Evolutionary conservation across 2,888 invertebrate genomes (phyloP), one percentile per base, ranked within the genome.

Genomic region (Blastobasis lacticolella): DNA sequence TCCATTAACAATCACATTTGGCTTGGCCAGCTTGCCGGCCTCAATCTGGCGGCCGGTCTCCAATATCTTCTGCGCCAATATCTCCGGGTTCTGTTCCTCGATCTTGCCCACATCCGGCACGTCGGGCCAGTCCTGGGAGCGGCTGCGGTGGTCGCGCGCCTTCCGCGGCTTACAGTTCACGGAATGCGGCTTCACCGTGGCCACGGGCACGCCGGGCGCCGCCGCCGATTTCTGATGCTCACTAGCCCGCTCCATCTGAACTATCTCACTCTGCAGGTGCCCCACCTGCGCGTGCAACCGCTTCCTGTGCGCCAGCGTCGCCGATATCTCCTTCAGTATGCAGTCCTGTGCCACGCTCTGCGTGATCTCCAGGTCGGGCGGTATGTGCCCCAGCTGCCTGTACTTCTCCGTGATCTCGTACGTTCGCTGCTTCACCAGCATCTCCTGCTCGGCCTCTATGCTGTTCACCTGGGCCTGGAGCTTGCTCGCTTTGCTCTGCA

Each of bases 121-220:
- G 65, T 96, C 95, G 0, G 96, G 96, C 96, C 96, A 96, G 71
- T 96, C 96, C 69, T 96, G 95, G 0, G 95, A 95, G 4, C 96
- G 90, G 5, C 94, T 92, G 10, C 95, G 90, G 63, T 93, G 92
- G 62, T 95, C 95, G 38, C 95, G 89, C 0, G 90, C 85, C 64
- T 91, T 78, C 46, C 85, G 67, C 42, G 85, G 85, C 61, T 81
- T 77, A 54, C 67, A 63, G 67, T 89, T 73, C 62, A 81, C 67
- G 38, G 83, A 64, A 69, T 89, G 73, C 60, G 87, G 78, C 75
- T 90, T 83, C 45, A 80, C 81, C 38, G 83, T 85, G 23, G 86
- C 82, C 48, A 86, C 80, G 37, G 85, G 79, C 49, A 84, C 83
- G 7, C 75, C 66, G 1, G 78, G 62, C 10, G 76, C 60, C 3